These are phyloP conservation scores for Odontomyia ornata DNA, from an alignment of 2,888 invertebrate genomes.

Conservation along the genomic window DNA sequence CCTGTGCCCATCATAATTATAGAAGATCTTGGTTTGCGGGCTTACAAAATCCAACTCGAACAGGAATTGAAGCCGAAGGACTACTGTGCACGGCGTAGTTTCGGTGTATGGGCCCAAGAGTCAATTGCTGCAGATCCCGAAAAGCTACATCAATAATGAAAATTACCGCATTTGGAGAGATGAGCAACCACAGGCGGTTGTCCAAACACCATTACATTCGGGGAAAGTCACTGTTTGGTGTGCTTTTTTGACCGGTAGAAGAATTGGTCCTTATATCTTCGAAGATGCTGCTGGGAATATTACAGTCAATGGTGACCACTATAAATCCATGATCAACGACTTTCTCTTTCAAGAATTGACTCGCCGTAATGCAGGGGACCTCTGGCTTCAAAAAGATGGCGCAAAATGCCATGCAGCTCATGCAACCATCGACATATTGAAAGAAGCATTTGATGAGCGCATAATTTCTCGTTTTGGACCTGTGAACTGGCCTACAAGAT, in stretches of 20 bases:
- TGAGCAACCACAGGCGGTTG: too few species aligned
- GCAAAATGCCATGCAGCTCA: not conserved
- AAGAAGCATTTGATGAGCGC: slow-evolving; percentile 6
- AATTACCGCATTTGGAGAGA: too few species aligned
- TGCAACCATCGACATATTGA: not conserved
- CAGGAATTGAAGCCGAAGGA: not conserved
- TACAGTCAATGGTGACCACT: too few species aligned
- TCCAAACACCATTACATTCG: too few species aligned
- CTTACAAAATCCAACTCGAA: slow-evolving; percentile 1
- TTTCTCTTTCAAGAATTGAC: not conserved
- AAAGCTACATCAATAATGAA: not conserved
- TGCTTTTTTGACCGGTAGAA: too few species aligned
- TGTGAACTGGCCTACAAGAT: not conserved
- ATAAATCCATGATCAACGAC: not conserved
- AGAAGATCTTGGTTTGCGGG: not conserved
- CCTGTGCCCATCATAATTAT: not conserved
- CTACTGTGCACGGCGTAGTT: not conserved
- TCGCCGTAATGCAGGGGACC: not conserved
- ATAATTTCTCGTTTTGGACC: not conserved
- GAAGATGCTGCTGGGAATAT: too few species aligned
- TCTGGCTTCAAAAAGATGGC: not conserved
- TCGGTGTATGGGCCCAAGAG: not conserved
- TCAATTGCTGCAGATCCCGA: not conserved
- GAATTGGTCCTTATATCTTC: too few species aligned
- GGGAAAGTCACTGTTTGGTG: too few species aligned